Conservation (phyloP, 2,113 vertebrate genomes). For the Caranx melampygus region DNA sequence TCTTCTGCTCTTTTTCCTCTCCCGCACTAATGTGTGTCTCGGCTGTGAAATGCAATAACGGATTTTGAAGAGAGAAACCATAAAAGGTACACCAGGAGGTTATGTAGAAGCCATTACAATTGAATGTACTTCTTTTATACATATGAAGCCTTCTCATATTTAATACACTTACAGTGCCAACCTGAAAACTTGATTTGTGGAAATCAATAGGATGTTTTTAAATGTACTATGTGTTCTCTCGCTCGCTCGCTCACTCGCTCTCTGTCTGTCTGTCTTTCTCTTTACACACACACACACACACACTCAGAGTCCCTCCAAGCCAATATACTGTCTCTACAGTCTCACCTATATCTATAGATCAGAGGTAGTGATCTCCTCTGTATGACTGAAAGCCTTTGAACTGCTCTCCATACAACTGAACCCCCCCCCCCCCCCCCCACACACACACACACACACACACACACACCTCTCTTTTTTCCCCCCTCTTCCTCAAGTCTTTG, state of each 20-base stretch:
- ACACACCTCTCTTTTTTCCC: slow-evolving; percentile 29
- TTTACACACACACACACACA: slow-evolving; percentile 6
- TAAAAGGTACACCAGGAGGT: slow-evolving; percentile 68
- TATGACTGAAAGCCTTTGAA: slow-evolving; percentile 71
- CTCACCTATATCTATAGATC: slow-evolving; percentile 68
- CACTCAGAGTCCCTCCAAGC: slow-evolving; percentile 39
- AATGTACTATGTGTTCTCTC: slow-evolving; percentile 50
- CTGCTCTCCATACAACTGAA: slow-evolving; percentile 69
- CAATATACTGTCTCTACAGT: slow-evolving; percentile 50
- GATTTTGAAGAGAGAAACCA: slow-evolving; percentile 65
- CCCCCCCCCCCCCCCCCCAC: slow-evolving; percentile 52
- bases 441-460: too few species aligned
- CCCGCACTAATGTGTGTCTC: slow-evolving; percentile 59
- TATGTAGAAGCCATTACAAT: slow-evolving; percentile 77
- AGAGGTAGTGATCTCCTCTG: slow-evolving; percentile 60
- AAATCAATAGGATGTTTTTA: slow-evolving; percentile 78
- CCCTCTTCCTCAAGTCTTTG: slow-evolving; percentile 51
- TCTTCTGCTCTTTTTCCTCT: slow-evolving; percentile 15
- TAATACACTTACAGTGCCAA: slow-evolving; percentile 65
- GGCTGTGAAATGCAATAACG: slow-evolving; percentile 76
- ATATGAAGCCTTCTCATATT: slow-evolving; percentile 73
- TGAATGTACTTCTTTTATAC: slow-evolving; percentile 79
- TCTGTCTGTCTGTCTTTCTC: too few species aligned
- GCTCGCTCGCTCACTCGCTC: too few species aligned
- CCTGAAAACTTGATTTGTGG: slow-evolving; percentile 76